Evolutionary conservation across 2,888 invertebrate species (phyloP), one percentile per base, ranked within the genome.

Genomic region (Hirtodrosophila trivittata): DNA sequence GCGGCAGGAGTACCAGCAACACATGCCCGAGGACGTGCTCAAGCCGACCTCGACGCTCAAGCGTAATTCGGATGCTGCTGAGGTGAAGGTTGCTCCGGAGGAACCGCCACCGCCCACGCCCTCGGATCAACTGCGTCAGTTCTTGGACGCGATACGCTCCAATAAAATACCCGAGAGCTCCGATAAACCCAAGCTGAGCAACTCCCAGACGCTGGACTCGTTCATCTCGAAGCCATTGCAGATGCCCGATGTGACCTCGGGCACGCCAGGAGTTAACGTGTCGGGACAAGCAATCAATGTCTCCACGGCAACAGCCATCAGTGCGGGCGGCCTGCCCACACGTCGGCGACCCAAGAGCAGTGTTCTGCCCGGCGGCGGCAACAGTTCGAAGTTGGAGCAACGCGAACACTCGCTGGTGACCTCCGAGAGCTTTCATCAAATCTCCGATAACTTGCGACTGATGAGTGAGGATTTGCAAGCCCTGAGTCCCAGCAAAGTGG

Each of bases 391-490:
- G 30, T 10, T 86, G 25, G 87, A 87, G 21, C 82, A 86, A 37
- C 77, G 84, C 1, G 88, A 89, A 21, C 90, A 90, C 21, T 90
- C 90, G 5, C 77, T 88, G 25, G 88, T 86, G 16, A 88, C 90
- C 12, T 90, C 89, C 0, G 90, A 90, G 58, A 90, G 90, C 60
- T 91, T 91, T 42, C 89, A 90, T 52, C 90, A 90, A 66, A 90
- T 91, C 37, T 90, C 91, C 12, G 91, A 91, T 69, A 91, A 91
- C 66, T 55, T 91, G 16, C 87, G 91, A 0, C 71, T 90, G 8
- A 90, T 91, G 90, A 91, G 90, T 66, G 89, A 91, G 58, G 91
- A 91, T 38, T 63, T 91, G 13, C 89, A 91, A 64, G 89, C 90
- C 0, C 72, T 91, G 5, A 90, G 90, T 52, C 90, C 90, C 8